Percentiles rank a stretch among this genome's conserved stretches.
Evolutionary conservation across 2,888 invertebrate species (phyloP).

Genomic region (Chironomus tentans): DNA sequence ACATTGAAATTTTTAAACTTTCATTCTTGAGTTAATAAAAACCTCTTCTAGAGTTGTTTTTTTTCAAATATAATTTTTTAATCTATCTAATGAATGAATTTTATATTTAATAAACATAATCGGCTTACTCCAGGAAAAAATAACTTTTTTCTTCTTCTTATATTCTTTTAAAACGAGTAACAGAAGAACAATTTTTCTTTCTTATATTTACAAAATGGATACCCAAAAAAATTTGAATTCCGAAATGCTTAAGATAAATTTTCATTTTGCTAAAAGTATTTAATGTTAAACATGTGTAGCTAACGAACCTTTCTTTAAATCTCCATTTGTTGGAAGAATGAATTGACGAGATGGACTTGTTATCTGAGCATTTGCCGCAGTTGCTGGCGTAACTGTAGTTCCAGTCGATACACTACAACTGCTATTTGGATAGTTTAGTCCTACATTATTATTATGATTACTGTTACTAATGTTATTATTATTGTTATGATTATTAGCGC

Average conservation of each 20-base stretch:
- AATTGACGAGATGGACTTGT: conserved; percentile 42
- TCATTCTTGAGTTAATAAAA: no score
- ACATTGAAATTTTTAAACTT: no score
- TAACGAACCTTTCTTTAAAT: conserved; percentile 44
- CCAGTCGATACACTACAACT: conserved; percentile 35
- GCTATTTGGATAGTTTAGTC: conserved; percentile 11
- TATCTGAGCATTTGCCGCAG: conserved; percentile 56
- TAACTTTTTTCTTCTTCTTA: no score
- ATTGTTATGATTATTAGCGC: background rate
- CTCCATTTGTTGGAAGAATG: conserved; percentile 42
- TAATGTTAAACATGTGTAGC: conserved; percentile 53
- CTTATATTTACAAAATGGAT: background rate
- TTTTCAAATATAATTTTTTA: no score
- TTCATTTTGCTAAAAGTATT: conserved; percentile 26
- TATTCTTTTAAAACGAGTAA: no score
- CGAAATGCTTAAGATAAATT: background rate
- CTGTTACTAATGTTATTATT: background rate
- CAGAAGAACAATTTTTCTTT: no score
- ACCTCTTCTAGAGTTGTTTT: no score
- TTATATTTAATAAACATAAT: no score
- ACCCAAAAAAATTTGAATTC: background rate
- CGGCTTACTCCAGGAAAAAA: no score
- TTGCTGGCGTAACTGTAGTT: conserved; percentile 50
- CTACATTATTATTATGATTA: conserved; percentile 1
- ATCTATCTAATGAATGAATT: no score